phyloP scores from a whole-genome alignment of 2,797 vertebrate genomes.

The Eospalax fontanierii region DNA sequence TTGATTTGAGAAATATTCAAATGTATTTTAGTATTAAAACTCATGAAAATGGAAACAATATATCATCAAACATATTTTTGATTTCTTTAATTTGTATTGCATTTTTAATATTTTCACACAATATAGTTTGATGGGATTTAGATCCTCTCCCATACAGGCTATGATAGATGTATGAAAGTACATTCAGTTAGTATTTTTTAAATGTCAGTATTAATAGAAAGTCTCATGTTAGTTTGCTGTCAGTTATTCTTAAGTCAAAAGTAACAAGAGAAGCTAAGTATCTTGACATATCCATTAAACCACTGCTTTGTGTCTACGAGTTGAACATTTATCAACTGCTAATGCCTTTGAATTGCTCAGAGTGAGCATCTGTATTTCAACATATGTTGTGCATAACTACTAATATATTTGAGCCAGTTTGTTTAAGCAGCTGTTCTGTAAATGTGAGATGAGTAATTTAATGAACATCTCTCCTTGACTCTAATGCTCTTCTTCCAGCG shows the following conservation, averaged over 20 bases:
- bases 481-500: conserved; percentile 54
- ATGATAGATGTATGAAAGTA: too few species aligned
- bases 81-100: too few species aligned
- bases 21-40: background rate
- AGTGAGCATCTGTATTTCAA: conserved; percentile 82
- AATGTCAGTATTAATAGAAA: background rate
- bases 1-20: conserved; percentile 38
- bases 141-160: too few species aligned
- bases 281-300: conserved; percentile 76
- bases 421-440: conserved; percentile 81
- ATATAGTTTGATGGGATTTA: too few species aligned
- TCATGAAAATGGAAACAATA: background rate
- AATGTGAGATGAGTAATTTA: conserved; percentile 83
- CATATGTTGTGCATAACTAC: conserved; percentile 79
- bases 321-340: conserved; percentile 76
- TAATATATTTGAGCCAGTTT: conserved; percentile 80
- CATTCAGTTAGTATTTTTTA: too few species aligned
- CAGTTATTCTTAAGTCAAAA: conserved; percentile 51
- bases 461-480: conserved; percentile 77
- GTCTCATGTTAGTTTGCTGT: background rate
- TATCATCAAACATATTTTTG: background rate
- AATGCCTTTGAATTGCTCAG: conserved; percentile 64
- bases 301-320: conserved; percentile 72
- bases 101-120: too few species aligned
- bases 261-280: conserved; percentile 49